These are phyloP conservation scores for Sericinus montela DNA, from an alignment of 2,888 invertebrate species.

Conservation along the genomic window DNA sequence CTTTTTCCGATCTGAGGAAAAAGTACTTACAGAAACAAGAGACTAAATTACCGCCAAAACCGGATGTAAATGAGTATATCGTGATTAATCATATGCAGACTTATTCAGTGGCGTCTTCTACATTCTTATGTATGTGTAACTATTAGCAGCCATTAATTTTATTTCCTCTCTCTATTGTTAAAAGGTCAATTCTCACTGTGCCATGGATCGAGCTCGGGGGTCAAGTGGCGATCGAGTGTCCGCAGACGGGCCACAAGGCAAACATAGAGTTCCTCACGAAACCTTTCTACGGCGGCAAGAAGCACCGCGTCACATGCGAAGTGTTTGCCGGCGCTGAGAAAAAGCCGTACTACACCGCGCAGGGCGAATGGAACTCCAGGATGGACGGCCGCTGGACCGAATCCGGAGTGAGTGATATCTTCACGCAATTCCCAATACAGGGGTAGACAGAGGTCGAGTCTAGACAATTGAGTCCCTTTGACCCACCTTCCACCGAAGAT, in stretches of 20 bases:
- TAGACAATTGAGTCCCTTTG: too few species aligned
- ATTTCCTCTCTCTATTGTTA: neutral
- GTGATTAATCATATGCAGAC: too few species aligned
- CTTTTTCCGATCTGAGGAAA: too few species aligned
- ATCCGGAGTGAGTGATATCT: conserved; percentile 59
- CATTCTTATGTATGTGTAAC: too few species aligned
- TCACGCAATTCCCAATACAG: too few species aligned
- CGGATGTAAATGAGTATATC: too few species aligned
- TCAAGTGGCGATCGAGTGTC: conserved; percentile 92
- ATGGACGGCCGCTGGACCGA: conserved; percentile 96
- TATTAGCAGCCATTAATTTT: too few species aligned
- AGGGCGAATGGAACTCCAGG: conserved; percentile 98
- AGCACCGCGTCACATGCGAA: conserved; percentile 92
- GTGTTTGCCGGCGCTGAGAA: conserved; percentile 89
- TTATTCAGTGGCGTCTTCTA: too few species aligned
- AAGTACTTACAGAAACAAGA: too few species aligned
- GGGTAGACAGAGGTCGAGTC: too few species aligned
- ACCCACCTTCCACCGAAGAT: too few species aligned
- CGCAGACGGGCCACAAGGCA: conserved; percentile 95
- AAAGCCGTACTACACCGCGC: conserved; percentile 92
- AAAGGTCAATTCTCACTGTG: conserved; percentile 96
- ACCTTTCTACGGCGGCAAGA: conserved; percentile 98
- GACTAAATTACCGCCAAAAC: too few species aligned
- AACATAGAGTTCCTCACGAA: conserved; percentile 98
- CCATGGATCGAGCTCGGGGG: conserved; percentile 99